phyloP scores from a whole-genome alignment of 2,113 vertebrate genomes.

The Pagrus major region DNA sequence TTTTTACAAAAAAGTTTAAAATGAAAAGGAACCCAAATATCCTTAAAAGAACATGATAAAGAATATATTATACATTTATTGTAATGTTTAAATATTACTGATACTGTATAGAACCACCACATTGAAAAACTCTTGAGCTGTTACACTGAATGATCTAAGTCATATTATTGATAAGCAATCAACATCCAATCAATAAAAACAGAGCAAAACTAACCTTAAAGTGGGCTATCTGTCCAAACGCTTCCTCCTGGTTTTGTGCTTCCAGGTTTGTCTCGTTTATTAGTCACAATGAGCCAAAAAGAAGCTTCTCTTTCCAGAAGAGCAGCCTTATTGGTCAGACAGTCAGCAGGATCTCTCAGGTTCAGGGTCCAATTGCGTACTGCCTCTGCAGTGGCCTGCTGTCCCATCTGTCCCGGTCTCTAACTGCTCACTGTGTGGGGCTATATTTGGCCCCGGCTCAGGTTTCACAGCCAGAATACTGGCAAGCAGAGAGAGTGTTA shows the following conservation, averaged over 20 bases:
- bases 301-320: slow-evolving; percentile 64
- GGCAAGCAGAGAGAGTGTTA: slow-evolving; percentile 83
- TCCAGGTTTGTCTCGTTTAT: slow-evolving; percentile 72
- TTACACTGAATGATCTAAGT: not conserved
- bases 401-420: slow-evolving; percentile 89
- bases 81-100: not conserved
- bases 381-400: slow-evolving; percentile 86
- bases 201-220: slow-evolving; percentile 67
- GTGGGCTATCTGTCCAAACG: slow-evolving; percentile 48
- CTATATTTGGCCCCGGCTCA: slow-evolving; percentile 98
- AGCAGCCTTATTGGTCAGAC: slow-evolving; percentile 69
- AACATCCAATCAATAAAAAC: not conserved
- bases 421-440: slow-evolving; percentile 86
- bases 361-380: slow-evolving; percentile 75
- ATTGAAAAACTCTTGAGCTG: slow-evolving; percentile 8
- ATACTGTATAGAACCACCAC: not conserved
- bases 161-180: not conserved
- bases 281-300: slow-evolving; percentile 46
- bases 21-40: not conserved
- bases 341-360: slow-evolving; percentile 68
- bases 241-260: slow-evolving; percentile 40
- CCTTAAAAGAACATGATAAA: not conserved
- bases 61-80: not conserved
- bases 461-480: slow-evolving; percentile 90
- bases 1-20: not conserved